These are phyloP conservation scores for Microctonus brassicae DNA, from an alignment of 2,888 invertebrate species.

Conservation along the genomic window DNA sequence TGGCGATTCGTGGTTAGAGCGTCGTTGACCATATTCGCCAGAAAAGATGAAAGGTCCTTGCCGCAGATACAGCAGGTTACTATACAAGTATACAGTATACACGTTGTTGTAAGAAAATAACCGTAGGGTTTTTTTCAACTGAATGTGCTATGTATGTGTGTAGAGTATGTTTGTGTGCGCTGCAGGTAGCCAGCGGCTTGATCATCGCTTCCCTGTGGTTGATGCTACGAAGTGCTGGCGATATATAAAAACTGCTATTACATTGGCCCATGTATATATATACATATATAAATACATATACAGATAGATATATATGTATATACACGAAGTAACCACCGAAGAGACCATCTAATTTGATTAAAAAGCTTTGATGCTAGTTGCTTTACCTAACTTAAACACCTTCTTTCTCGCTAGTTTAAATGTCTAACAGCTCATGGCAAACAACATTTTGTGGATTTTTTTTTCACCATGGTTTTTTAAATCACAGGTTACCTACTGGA, in stretches of 20 bases:
- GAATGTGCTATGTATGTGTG: not conserved
- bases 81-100: not conserved
- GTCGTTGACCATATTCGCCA: conserved; percentile 4
- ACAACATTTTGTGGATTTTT: conserved; percentile 41
- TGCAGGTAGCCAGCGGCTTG: conserved; percentile 34
- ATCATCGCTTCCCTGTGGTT: conserved; percentile 42
- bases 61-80: not conserved
- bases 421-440: conserved; percentile 26
- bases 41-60: conserved; percentile 16
- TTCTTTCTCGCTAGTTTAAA: not conserved
- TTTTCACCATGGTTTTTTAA: conserved; percentile 25
- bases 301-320: conserved; percentile 31
- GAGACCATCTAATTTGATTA: conserved; percentile 61
- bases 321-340: conserved; percentile 52
- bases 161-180: conserved; percentile 5
- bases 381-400: conserved; percentile 28
- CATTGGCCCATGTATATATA: conserved; percentile 41
- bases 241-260: conserved; percentile 51
- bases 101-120: conserved; percentile 16
- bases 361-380: conserved; percentile 48
- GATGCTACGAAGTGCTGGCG: conserved; percentile 30
- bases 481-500: conserved; percentile 8
- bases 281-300: not conserved
- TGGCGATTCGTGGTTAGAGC: not conserved
- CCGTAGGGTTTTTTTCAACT: not conserved